phyloP scores from a whole-genome alignment of 1,140 invertebrate species.

The Drosophila lacteicornis region DNA sequence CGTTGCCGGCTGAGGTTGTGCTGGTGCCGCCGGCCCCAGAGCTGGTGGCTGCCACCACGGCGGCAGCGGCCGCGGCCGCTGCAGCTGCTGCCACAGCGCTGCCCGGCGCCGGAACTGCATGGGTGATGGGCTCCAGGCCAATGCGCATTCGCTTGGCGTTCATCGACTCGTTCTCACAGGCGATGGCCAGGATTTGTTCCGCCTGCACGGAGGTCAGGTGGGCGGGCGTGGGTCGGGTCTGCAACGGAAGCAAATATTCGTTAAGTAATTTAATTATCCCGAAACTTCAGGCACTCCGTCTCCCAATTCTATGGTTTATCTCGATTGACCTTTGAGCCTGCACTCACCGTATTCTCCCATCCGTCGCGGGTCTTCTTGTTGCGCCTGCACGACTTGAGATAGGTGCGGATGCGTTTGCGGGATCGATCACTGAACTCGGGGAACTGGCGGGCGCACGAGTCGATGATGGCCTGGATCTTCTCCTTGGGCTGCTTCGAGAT shows the following conservation, averaged over 20 bases:
- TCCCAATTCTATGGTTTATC: too few relatives aligned
- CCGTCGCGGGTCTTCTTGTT: slow-evolving; percentile 96
- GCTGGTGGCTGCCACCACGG: slow-evolving; percentile 56
- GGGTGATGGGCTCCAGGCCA: slow-evolving; percentile 96
- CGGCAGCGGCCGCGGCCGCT: slow-evolving; percentile 72
- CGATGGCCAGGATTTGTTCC: slow-evolving; percentile 96
- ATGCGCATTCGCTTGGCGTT: slow-evolving; percentile 98
- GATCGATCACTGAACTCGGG: slow-evolving; percentile 98
- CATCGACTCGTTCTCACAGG: slow-evolving; percentile 98
- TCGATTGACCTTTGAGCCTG: not conserved
- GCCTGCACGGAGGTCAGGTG: slow-evolving; percentile 98
- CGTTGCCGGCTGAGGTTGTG: slow-evolving; percentile 58
- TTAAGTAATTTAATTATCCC: too few relatives aligned
- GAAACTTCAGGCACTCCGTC: too few relatives aligned
- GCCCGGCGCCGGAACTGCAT: slow-evolving; percentile 90
- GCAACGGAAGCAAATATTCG: not conserved
- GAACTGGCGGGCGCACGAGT: slow-evolving; percentile 98
- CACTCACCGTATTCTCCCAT: slow-evolving; percentile 83
- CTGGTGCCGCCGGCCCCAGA: slow-evolving; percentile 52
- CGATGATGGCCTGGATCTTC: slow-evolving; percentile 98
- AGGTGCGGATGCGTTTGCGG: slow-evolving; percentile 96
- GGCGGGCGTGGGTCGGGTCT: slow-evolving; percentile 94
- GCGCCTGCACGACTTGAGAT: slow-evolving; percentile 97
- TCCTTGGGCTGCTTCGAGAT: slow-evolving; percentile 99
- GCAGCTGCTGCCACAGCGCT: slow-evolving; percentile 86